phyloP scores from a whole-genome alignment of 2,113 vertebrate species.

The Ophiodon elongatus region DNA sequence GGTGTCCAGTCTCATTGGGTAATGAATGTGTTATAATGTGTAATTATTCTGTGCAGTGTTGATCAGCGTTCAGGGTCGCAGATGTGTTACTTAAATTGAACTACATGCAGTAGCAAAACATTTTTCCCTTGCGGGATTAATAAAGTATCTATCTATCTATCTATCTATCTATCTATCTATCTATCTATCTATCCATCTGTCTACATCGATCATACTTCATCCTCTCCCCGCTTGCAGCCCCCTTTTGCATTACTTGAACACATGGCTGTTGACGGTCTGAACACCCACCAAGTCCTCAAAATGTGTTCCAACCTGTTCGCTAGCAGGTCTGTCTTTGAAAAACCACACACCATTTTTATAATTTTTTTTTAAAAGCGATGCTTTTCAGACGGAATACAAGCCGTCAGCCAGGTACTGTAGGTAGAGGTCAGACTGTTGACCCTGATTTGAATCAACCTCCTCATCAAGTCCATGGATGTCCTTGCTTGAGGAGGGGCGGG shows the following conservation, averaged over 20 bases:
- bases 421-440: constrained; percentile 73
- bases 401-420: constrained; percentile 70
- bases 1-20: neutral
- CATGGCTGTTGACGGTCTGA: neutral
- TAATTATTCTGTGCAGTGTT: neutral
- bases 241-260: constrained; percentile 16
- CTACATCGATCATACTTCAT: neutral
- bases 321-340: neutral
- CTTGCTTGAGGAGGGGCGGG: constrained; percentile 71
- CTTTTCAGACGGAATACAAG: constrained; percentile 46
- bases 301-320: constrained; percentile 27
- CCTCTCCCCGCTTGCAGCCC: neutral
- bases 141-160: no score
- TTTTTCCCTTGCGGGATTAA: no score
- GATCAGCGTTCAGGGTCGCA: neutral
- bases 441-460: constrained; percentile 74
- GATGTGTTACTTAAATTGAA: neutral
- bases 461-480: constrained; percentile 70
- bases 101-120: no score
- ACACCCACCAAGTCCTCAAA: constrained; percentile 37
- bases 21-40: neutral
- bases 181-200: no score
- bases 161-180: no score
- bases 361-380: constrained; percentile 11
- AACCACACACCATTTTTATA: constrained; percentile 12